phyloP scores from a whole-genome alignment of 1,140 invertebrate species.

The Zeugodacus cucurbitae region DNA sequence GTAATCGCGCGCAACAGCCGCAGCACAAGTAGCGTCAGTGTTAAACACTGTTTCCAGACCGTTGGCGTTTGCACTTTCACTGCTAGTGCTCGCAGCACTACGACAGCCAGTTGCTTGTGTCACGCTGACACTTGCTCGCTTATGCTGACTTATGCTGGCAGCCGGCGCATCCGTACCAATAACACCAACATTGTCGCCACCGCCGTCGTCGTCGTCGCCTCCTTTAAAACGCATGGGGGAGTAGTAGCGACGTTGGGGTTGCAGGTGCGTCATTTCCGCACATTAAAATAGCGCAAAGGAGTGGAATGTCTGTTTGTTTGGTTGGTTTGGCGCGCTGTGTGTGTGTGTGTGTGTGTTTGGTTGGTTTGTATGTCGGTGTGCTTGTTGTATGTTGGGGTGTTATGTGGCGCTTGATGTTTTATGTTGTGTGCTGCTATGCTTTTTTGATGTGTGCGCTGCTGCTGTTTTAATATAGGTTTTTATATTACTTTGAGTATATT shows the following conservation, averaged over 20 bases:
- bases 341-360: not conserved
- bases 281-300: constrained; percentile 24
- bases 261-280: constrained; percentile 29
- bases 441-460: constrained; percentile 6
- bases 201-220: not conserved
- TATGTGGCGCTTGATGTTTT: not conserved
- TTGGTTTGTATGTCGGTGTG: not conserved
- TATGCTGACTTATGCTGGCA: not conserved
- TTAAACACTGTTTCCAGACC: constrained; percentile 18
- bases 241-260: constrained; percentile 35
- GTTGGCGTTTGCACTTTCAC: constrained; percentile 1
- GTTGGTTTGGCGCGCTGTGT: not conserved
- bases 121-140: not conserved
- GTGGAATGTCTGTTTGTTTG: not conserved
- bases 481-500: no score
- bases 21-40: not conserved
- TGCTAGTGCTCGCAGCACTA: not conserved
- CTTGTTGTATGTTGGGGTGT: not conserved
- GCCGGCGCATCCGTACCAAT: not conserved
- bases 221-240: constrained; percentile 33
- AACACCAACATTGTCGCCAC: not conserved
- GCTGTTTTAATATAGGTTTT: not conserved
- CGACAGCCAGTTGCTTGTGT: not conserved
- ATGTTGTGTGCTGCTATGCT: not conserved
- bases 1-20: constrained; percentile 29